Conservation (phyloP, 1,140 invertebrate species). For the Dendroctonus ponderosae region DNA sequence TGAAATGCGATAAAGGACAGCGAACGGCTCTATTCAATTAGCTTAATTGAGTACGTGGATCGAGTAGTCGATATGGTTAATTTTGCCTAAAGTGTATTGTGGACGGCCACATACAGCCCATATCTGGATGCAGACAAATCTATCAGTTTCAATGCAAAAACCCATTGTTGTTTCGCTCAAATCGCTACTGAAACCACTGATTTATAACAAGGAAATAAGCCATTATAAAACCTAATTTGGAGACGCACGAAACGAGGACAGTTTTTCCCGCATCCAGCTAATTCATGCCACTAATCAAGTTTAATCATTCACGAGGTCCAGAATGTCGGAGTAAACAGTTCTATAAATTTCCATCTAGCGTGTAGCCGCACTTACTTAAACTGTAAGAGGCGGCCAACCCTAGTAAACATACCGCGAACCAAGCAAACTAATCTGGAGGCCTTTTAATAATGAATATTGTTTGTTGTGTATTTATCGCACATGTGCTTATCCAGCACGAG, state of each 20-base stretch:
- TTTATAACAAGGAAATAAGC: no score
- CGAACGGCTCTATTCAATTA: conserved; percentile 29
- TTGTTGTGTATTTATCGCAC: conserved; percentile 36
- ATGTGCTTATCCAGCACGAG: conserved; percentile 7
- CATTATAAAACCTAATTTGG: no score
- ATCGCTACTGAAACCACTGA: no score
- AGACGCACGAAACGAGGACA: no score
- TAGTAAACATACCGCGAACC: conserved; percentile 31
- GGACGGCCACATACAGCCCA: background rate
- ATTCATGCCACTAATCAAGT: conserved; percentile 19
- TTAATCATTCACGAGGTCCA: conserved; percentile 33
- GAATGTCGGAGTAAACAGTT: conserved; percentile 33
- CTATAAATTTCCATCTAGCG: conserved; percentile 38
- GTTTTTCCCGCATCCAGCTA: conserved; percentile 9
- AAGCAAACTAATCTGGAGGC: conserved; percentile 36
- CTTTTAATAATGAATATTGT: conserved; percentile 39
- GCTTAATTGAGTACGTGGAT: conserved; percentile 23
- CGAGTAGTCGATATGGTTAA: conserved; percentile 21
- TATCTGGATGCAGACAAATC: background rate
- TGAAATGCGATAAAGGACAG: conserved; percentile 18
- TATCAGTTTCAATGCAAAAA: no score
- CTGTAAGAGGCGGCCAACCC: conserved; percentile 31
- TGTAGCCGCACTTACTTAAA: conserved; percentile 33
- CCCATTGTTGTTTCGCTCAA: no score
- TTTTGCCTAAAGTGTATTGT: background rate